Percentiles rank a stretch among this genome's conserved stretches.
Evolutionary conservation across 2,797 vertebrate species (phyloP).

Genomic region (Rhinoraja longicauda): DNA sequence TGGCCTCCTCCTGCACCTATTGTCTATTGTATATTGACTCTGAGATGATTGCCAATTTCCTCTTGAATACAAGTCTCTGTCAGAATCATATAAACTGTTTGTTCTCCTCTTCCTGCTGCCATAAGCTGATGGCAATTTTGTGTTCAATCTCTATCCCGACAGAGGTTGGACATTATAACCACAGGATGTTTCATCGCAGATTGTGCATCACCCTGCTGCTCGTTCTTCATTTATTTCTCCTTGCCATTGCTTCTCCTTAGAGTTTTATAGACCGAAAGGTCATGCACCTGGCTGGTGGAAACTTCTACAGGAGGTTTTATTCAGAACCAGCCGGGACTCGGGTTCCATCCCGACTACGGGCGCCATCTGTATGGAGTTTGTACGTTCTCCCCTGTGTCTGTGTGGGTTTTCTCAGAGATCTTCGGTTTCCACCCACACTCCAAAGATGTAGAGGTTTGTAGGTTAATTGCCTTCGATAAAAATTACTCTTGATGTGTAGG

Average conservation of each 20-base stretch:
- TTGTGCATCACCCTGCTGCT: background rate
- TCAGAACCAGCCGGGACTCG: background rate
- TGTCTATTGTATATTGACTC: too few species aligned
- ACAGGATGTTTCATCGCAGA: background rate
- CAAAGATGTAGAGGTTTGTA: too few species aligned
- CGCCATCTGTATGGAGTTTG: too few species aligned
- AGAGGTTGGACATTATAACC: background rate
- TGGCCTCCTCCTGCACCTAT: too few species aligned
- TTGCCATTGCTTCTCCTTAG: background rate
- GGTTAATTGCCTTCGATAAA: too few species aligned
- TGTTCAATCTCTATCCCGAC: background rate
- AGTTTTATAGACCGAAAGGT: background rate
- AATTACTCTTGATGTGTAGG: too few species aligned
- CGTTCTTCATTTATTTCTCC: background rate
- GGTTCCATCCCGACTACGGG: too few species aligned
- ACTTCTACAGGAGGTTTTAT: background rate
- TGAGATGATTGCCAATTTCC: background rate
- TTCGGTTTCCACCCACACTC: too few species aligned
- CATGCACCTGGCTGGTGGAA: background rate
- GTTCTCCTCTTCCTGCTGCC: background rate
- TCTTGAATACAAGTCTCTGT: background rate
- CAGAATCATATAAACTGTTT: background rate
- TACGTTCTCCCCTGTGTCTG: too few species aligned
- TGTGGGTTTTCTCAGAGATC: too few species aligned
- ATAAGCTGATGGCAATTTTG: background rate